These are phyloP conservation scores for Aphis craccivora DNA, from an alignment of 1,140 invertebrate genomes.

Conservation along the genomic window DNA sequence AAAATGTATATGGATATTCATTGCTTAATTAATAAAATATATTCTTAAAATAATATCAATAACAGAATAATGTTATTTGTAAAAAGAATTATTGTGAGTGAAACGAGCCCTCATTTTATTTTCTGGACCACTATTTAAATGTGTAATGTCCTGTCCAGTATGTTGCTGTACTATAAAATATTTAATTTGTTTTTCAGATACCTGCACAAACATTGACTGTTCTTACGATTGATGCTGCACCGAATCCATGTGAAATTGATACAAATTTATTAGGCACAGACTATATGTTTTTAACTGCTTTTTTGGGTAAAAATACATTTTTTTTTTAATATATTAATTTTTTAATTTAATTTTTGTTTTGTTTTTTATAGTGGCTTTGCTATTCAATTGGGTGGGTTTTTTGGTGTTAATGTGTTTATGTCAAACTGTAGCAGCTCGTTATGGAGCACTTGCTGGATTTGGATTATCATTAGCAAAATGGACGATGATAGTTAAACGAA, in stretches of 20 bases:
- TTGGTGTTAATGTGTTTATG: constrained; percentile 90
- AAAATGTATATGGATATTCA: neutral
- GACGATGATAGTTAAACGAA: constrained; percentile 92
- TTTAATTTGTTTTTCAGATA: constrained; percentile 34
- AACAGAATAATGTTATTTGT: neutral
- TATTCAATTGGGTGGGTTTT: constrained; percentile 96
- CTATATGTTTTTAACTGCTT: constrained; percentile 87
- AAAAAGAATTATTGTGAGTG: neutral
- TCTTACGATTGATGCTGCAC: constrained; percentile 65
- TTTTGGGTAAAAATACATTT: constrained; percentile 72
- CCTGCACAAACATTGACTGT: constrained; percentile 52
- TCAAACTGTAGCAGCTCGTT: constrained; percentile 90
- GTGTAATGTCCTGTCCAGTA: neutral
- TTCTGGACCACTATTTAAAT: neutral
- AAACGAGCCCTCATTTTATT: neutral
- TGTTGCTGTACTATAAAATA: neutral
- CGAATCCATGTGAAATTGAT: constrained; percentile 53
- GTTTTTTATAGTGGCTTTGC: constrained; percentile 74
- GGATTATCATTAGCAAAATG: constrained; percentile 92
- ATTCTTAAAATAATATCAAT: neutral
- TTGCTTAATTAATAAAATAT: too few relatives aligned
- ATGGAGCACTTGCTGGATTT: constrained; percentile 90
- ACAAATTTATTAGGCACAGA: constrained; percentile 77
- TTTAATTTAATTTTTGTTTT: neutral
- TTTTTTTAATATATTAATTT: neutral